phyloP scores from a whole-genome alignment of 1,140 invertebrate genomes.

The Macrobrachium rosenbergii region DNA sequence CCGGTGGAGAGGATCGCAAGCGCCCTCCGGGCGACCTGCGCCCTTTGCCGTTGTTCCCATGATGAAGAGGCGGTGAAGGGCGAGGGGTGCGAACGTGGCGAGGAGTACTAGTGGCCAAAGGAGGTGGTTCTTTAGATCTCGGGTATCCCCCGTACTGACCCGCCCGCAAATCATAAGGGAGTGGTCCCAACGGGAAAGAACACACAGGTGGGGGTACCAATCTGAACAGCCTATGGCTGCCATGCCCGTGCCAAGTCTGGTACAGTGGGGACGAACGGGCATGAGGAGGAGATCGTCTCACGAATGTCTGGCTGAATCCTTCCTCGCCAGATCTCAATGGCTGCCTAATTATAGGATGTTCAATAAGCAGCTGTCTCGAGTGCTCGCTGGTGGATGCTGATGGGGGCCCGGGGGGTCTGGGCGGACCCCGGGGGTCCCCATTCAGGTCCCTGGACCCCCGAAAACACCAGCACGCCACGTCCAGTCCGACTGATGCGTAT shows the following conservation, averaged over 20 bases:
- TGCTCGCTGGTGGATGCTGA: constrained; percentile 29
- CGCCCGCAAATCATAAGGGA: no score
- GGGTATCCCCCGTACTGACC: neutral
- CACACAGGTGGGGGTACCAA: constrained; percentile 24
- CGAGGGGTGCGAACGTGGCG: constrained; percentile 56
- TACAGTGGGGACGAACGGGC: constrained; percentile 4
- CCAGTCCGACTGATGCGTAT: constrained; percentile 52
- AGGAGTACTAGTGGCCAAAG: constrained; percentile 64
- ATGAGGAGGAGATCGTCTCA: neutral
- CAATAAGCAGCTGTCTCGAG: constrained; percentile 1
- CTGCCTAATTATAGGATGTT: constrained; percentile 26
- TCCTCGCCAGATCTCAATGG: neutral
- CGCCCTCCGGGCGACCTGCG: neutral
- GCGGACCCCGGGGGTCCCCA: constrained; percentile 46
- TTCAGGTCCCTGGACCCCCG: constrained; percentile 54
- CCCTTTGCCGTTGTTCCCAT: neutral
- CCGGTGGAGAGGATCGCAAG: neutral
- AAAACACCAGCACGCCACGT: constrained; percentile 65
- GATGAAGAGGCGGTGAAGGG: constrained; percentile 31
- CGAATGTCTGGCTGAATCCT: neutral
- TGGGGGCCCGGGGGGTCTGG: constrained; percentile 48
- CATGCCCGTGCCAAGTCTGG: constrained; percentile 35
- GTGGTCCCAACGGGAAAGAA: neutral
- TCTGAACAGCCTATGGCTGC: constrained; percentile 7
- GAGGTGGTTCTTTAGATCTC: constrained; percentile 38